phyloP scores from a whole-genome alignment of 2,888 invertebrate genomes.

The Oscheius onirici region DNA sequence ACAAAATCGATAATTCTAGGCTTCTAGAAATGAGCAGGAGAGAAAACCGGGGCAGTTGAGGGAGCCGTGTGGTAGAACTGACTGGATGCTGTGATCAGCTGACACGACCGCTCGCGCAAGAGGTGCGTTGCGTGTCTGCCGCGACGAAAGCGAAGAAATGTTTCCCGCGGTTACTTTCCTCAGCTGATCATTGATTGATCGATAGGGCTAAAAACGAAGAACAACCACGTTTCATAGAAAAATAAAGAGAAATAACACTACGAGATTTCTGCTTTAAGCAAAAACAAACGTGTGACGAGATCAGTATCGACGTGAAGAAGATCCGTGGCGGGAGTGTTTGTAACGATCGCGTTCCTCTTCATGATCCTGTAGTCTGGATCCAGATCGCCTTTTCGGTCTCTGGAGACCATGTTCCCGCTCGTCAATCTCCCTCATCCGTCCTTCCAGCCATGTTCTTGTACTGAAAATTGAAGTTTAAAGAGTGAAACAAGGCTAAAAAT shows the following conservation, averaged over 20 bases:
- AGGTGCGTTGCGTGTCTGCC: background rate
- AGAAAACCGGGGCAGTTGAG: background rate
- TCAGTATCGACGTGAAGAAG: no score
- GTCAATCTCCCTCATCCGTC: no score
- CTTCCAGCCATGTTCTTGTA: no score
- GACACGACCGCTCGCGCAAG: constrained; percentile 19
- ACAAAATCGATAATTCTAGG: background rate
- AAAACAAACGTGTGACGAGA: no score
- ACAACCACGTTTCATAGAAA: background rate
- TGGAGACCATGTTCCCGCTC: no score
- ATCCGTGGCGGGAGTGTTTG: no score
- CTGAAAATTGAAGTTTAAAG: no score
- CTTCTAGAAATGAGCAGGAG: background rate
- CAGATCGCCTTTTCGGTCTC: no score
- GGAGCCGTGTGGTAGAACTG: background rate
- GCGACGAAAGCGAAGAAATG: background rate
- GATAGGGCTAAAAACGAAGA: background rate
- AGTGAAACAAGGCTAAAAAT: no score
- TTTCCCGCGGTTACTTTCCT: background rate
- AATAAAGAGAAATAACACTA: background rate
- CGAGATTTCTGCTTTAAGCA: no score
- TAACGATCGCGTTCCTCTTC: no score
- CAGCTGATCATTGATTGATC: background rate
- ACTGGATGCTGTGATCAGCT: constrained; percentile 14
- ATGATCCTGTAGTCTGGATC: no score